These are phyloP conservation scores for Fratercula arctica DNA, from an alignment of 2,797 vertebrate genomes.

Conservation along the genomic window DNA sequence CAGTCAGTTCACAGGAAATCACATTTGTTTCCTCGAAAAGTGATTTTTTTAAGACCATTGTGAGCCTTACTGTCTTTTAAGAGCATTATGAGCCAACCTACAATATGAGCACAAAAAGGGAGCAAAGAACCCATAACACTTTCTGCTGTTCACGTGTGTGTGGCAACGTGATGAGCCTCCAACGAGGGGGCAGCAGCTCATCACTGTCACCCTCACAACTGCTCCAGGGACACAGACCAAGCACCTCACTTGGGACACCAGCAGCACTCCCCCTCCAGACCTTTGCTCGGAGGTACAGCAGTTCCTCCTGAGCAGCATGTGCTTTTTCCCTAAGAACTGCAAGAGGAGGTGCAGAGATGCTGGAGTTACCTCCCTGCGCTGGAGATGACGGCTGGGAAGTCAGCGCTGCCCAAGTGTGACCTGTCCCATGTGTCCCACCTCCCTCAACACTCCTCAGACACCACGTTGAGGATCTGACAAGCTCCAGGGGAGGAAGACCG, in stretches of 20 bases:
- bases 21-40: neutral
- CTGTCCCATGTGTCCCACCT: neutral
- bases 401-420: neutral
- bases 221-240: neutral
- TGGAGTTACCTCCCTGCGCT: fast-evolving
- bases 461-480: neutral
- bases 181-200: neutral
- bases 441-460: neutral
- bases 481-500: neutral
- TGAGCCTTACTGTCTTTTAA: neutral
- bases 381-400: fast-evolving
- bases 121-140: neutral
- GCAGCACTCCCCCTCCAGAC: neutral
- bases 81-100: neutral
- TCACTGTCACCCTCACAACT: neutral
- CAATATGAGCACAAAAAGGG: neutral
- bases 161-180: fast-evolving
- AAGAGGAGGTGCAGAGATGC: fast-evolving
- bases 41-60: neutral
- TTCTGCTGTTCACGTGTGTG: neutral
- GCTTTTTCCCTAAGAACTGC: fast-evolving
- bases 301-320: fast-evolving
- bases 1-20: neutral
- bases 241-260: neutral
- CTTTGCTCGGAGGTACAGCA: neutral